phyloP scores from a whole-genome alignment of 1,140 invertebrate genomes.

The Drosophila varians region DNA sequence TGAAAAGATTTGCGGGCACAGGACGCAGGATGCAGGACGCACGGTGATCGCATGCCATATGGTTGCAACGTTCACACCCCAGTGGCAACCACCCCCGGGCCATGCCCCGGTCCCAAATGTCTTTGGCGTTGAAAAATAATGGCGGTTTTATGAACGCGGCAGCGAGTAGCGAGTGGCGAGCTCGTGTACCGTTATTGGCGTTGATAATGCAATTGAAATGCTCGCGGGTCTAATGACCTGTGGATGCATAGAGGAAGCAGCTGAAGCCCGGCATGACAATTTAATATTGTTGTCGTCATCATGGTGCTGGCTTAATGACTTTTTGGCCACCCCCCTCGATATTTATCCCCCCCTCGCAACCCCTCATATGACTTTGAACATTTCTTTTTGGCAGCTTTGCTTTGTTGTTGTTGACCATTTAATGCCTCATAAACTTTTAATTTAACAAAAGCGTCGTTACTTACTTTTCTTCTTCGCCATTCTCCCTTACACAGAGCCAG shows the following conservation, averaged over 20 bases:
- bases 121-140: slow-evolving; percentile 82
- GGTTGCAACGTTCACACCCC: slow-evolving; percentile 63
- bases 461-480: slow-evolving; percentile 36
- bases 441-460: slow-evolving; percentile 80
- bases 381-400: slow-evolving; percentile 71
- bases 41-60: slow-evolving; percentile 55
- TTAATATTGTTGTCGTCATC: slow-evolving; percentile 64
- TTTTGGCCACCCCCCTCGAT: slow-evolving; percentile 29
- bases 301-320: slow-evolving; percentile 68
- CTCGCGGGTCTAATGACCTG: slow-evolving; percentile 73
- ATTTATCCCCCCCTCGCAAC: slow-evolving; percentile 4
- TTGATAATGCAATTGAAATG: slow-evolving; percentile 78
- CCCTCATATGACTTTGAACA: slow-evolving; percentile 20
- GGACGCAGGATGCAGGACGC: no score
- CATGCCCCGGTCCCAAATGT: slow-evolving; percentile 14
- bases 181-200: slow-evolving; percentile 68
- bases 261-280: slow-evolving; percentile 45
- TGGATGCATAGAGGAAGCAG: slow-evolving; percentile 24
- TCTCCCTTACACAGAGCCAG: neutral
- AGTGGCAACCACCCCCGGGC: slow-evolving; percentile 23
- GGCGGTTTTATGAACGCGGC: slow-evolving; percentile 65
- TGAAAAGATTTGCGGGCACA: slow-evolving; percentile 24
- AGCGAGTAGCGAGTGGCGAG: neutral
- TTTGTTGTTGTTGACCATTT: slow-evolving; percentile 79
- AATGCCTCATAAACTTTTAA: slow-evolving; percentile 81